phyloP scores from a whole-genome alignment of 2,888 invertebrate species.

The Ectropis crepuscularia region DNA sequence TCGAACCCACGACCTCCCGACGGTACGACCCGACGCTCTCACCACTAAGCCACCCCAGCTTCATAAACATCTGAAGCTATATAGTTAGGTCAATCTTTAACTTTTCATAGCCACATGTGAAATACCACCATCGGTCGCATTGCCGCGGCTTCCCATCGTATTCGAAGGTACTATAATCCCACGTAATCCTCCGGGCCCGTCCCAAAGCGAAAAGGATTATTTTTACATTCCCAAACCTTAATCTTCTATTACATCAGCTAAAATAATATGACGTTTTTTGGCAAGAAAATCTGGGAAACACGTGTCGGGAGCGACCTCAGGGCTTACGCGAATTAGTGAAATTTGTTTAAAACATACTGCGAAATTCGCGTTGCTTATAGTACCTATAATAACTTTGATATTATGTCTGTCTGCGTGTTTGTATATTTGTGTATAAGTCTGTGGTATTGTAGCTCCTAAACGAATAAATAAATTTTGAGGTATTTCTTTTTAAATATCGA shows the following conservation, averaged over 20 bases:
- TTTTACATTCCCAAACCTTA: slow-evolving; percentile 28
- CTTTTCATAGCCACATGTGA: slow-evolving; percentile 3
- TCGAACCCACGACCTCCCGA: too few species aligned
- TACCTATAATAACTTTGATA: too few species aligned
- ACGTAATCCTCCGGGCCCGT: slow-evolving; percentile 14
- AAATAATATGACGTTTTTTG: slow-evolving; percentile 15
- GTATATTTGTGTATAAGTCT: too few species aligned
- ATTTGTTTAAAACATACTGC: too few species aligned
- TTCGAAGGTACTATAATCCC: slow-evolving; percentile 20
- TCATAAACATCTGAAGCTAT: neutral
- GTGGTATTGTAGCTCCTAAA: too few species aligned
- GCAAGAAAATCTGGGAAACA: neutral
- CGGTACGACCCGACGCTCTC: too few species aligned
- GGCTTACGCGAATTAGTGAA: neutral
- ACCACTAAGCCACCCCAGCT: too few species aligned
- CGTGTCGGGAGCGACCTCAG: neutral
- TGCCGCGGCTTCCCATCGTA: slow-evolving; percentile 6
- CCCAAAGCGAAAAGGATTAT: slow-evolving; percentile 20
- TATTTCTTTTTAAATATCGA: too few species aligned
- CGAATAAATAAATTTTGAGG: too few species aligned
- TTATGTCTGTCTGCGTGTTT: too few species aligned
- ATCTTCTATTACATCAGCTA: slow-evolving; percentile 26
- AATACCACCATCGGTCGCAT: neutral
- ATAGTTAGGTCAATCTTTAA: neutral
- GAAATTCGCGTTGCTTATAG: too few species aligned